Base-by-base conservation (phyloP, 2,888 invertebrate species). In the Abscondita cerata region DNA sequence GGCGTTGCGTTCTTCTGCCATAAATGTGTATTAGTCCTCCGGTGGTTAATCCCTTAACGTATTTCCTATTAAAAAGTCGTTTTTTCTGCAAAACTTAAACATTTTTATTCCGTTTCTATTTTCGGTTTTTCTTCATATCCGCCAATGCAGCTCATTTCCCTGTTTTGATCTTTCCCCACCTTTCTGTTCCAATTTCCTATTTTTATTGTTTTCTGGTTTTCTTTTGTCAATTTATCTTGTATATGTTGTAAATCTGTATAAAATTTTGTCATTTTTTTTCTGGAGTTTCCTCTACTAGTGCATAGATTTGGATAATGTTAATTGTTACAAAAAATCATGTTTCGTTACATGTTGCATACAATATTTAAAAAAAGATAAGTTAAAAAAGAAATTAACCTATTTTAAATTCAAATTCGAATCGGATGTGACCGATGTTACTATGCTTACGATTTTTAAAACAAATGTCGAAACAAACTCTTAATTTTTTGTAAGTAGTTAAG, bases 1-100 rank as follows among this genome's bases (percentile, higher is more conserved):
- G 25, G 25, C 6, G n/a, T 40, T 40, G 8, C 52, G 52, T 40
- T 20, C 38, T 40, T 41, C 41, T 41, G 41, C 31, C 15, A 41
- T n/a, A 41, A 41, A 53, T 12, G 40, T 41, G 33, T 52, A 38
- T 19, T 52, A 40, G 9, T 53, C 41, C 19, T 41, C 25, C 41
- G 5, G 15, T 12, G 41, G 13, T 41, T 41, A 15, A 41, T 41
- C 16, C 16, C 13, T 5, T 13, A 5, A 9, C 13, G 16, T 41
- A 41, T 47, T 47, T 47, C 47, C 47, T 47, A 25, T 47, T 47
- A 25, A n/a, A 1, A 19, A 16, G 19, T 44, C 44, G 4, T 44
- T 16, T 44, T 44, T 44, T 19, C n/a, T 19, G n/a, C 2, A 25
- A 25, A 25, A 25, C 4, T 25, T 2, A 6, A 25, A n/a, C 9